phyloP scores from a whole-genome alignment of 2,888 invertebrate genomes.

The Seira sanloemensis region DNA sequence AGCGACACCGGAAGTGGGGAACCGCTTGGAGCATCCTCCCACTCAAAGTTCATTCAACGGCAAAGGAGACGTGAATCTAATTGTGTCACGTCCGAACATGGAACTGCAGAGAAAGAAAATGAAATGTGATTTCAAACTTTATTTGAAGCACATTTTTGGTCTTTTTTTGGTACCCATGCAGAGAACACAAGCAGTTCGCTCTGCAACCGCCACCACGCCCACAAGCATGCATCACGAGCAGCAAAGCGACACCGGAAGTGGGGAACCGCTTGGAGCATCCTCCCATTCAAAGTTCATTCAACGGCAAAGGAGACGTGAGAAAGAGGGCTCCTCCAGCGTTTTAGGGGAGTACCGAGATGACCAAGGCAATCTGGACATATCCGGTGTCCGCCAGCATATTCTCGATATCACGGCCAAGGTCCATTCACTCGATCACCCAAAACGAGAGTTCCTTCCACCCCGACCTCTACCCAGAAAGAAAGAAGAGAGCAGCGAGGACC shows the following conservation, averaged over 20 bases:
- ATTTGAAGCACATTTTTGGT: not conserved
- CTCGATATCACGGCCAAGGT: slow-evolving; percentile 39
- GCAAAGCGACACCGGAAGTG: too few species aligned
- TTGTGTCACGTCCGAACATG: not conserved
- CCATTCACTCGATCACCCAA: slow-evolving; percentile 31
- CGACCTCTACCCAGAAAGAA: not conserved
- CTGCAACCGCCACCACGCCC: not conserved
- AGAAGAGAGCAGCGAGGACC: not conserved
- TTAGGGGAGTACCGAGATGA: not conserved
- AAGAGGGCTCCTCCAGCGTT: not conserved
- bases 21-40: not conserved
- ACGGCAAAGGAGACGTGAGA: not conserved
- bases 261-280: not conserved
- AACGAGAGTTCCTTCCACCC: slow-evolving; percentile 34
- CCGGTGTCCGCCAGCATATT: slow-evolving; percentile 24
- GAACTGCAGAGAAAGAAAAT: too few species aligned
- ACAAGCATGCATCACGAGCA: not conserved
- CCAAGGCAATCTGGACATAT: not conserved
- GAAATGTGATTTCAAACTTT: too few species aligned
- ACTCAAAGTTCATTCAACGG: not conserved
- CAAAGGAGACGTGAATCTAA: not conserved
- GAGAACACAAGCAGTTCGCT: not conserved
- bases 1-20: too few species aligned
- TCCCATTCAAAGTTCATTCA: not conserved
- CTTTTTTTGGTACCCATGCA: not conserved